Evolutionary conservation across 2,113 vertebrate species (phyloP).

Genomic region (Bujurquina vittata): DNA sequence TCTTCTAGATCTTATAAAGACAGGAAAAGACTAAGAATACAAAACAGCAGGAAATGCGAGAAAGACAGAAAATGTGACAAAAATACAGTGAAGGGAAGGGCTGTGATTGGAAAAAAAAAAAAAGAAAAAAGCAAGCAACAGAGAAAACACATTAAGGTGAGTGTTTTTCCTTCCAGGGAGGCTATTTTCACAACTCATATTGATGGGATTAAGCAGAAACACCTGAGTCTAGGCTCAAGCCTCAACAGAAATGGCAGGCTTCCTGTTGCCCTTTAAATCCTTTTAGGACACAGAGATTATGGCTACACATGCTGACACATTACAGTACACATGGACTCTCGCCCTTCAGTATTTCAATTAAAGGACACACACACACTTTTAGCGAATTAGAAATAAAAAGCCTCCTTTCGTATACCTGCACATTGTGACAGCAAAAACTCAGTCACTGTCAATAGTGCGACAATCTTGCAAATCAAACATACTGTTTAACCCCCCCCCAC

Average conservation of each 20-base stretch:
- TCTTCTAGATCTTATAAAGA: not conserved
- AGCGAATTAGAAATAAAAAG: not conserved
- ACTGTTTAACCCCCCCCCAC: not conserved
- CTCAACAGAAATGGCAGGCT: slow-evolving; percentile 43
- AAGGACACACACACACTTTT: not conserved
- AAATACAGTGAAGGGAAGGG: slow-evolving; percentile 4
- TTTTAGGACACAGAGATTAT: slow-evolving; percentile 69
- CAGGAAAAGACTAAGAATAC: not conserved
- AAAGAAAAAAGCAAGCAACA: not conserved
- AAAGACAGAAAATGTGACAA: not conserved
- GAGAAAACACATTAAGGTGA: not conserved
- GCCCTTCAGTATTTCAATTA: not conserved
- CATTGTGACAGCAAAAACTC: not conserved
- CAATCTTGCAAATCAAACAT: slow-evolving; percentile 22
- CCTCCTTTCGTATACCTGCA: not conserved
- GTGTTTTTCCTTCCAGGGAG: slow-evolving; percentile 8
- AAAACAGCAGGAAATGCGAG: not conserved
- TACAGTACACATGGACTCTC: not conserved
- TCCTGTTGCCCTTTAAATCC: slow-evolving; percentile 71
- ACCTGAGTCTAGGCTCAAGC: slow-evolving; percentile 55
- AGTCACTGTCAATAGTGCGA: not conserved
- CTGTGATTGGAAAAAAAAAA: not conserved
- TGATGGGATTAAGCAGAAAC: slow-evolving; percentile 55
- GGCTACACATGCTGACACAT: slow-evolving; percentile 16
- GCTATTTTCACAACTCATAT: slow-evolving; percentile 23